Conservation (phyloP, 1,140 invertebrate species). For the Drosophila tropicalis region DNA sequence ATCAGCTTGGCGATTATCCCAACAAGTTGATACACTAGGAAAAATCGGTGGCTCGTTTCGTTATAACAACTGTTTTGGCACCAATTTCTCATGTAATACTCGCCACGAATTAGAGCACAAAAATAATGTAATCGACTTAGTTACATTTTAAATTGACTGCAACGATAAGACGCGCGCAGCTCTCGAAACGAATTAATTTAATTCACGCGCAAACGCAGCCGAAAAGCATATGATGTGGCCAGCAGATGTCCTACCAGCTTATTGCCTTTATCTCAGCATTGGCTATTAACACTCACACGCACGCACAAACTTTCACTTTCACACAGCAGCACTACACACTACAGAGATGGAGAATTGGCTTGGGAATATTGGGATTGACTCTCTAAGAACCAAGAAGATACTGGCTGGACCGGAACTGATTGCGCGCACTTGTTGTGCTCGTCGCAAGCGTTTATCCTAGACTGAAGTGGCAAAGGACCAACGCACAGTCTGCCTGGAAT, state of each 20-base stretch:
- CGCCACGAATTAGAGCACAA: conserved; percentile 34
- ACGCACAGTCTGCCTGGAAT: conserved; percentile 56
- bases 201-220: conserved; percentile 44
- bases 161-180: conserved; percentile 50
- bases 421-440: conserved; percentile 83
- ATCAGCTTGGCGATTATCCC: conserved; percentile 60
- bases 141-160: conserved; percentile 53
- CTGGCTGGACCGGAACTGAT: conserved; percentile 45
- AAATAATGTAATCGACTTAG: conserved; percentile 39
- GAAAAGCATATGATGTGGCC: conserved; percentile 22
- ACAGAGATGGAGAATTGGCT: conserved; percentile 25
- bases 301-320: conserved; percentile 38
- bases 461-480: conserved; percentile 68
- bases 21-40: conserved; percentile 47
- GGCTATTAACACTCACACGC: conserved; percentile 6
- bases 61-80: conserved; percentile 55
- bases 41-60: conserved; percentile 66
- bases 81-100: conserved; percentile 31
- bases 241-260: conserved; percentile 42
- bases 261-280: conserved; percentile 2
- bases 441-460: conserved; percentile 83
- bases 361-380: conserved; percentile 30
- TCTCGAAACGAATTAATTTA: conserved; percentile 29
- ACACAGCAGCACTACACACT: conserved; percentile 12
- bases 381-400: conserved; percentile 19